Percentiles rank a stretch among this genome's conserved stretches.
Evolutionary conservation across 2,888 invertebrate genomes (phyloP).

Genomic region (Brenthis daphne): DNA sequence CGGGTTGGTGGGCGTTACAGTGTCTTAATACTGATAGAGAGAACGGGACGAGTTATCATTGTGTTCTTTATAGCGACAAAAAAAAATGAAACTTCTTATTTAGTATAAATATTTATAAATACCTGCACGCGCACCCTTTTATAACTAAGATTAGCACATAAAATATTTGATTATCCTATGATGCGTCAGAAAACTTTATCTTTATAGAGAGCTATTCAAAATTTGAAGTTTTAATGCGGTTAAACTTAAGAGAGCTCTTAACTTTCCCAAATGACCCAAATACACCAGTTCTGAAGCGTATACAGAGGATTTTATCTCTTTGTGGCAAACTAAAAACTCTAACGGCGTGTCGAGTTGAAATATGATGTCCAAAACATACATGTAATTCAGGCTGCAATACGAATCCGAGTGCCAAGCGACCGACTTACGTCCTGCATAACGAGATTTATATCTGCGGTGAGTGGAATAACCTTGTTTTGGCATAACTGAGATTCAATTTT

Average conservation of each 20-base stretch:
- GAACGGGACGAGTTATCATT: too few species aligned
- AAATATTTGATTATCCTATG: too few species aligned
- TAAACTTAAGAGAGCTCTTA: neutral
- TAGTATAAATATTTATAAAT: too few species aligned
- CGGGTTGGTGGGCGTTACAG: too few species aligned
- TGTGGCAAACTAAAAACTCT: neutral
- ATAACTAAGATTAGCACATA: too few species aligned
- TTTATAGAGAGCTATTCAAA: neutral
- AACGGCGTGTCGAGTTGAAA: constrained; percentile 5
- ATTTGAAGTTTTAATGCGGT: neutral
- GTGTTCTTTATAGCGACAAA: too few species aligned
- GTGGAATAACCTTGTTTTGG: neutral
- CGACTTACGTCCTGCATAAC: constrained; percentile 8
- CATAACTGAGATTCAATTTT: neutral
- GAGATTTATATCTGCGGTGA: constrained; percentile 7
- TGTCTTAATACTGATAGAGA: too few species aligned
- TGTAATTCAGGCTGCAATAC: constrained; percentile 2
- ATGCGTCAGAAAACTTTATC: too few species aligned
- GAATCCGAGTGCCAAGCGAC: constrained; percentile 14
- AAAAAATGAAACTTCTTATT: too few species aligned
- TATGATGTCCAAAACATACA: constrained; percentile 6
- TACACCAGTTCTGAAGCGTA: neutral
- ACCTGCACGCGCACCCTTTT: too few species aligned
- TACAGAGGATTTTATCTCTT: neutral
- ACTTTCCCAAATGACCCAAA: neutral